These are phyloP conservation scores for Tetragnatha versicolor DNA, from an alignment of 1,140 invertebrate species.

Conservation along the genomic window DNA sequence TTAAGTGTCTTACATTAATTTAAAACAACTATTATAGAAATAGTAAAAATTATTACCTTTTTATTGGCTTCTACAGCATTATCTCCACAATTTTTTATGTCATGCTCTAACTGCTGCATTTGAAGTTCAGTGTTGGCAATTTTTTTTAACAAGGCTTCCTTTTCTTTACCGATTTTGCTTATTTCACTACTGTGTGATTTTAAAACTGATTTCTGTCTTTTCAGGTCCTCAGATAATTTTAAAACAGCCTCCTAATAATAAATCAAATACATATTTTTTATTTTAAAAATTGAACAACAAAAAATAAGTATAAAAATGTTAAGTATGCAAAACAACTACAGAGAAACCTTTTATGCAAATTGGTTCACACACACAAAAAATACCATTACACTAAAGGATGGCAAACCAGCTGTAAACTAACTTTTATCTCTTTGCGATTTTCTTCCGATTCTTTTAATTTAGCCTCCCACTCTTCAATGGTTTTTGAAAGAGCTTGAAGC, in stretches of 20 bases:
- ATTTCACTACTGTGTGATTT: constrained; percentile 80
- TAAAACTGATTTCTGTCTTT: constrained; percentile 78
- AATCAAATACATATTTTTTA: too few relatives aligned
- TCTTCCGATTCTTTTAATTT: constrained; percentile 67
- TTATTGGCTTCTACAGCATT: constrained; percentile 66
- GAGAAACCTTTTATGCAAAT: too few relatives aligned
- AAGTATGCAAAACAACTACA: too few relatives aligned
- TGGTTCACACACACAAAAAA: too few relatives aligned
- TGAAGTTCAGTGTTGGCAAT: constrained; percentile 73
- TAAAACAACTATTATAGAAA: too few relatives aligned
- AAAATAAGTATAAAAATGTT: too few relatives aligned
- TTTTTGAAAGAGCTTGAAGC: constrained; percentile 65
- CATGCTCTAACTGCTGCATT: constrained; percentile 81
- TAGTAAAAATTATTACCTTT: constrained; percentile 60
- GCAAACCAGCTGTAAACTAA: too few relatives aligned
- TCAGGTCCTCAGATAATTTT: constrained; percentile 71
- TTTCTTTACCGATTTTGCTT: constrained; percentile 72
- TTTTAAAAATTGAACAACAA: too few relatives aligned
- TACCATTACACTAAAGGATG: too few relatives aligned
- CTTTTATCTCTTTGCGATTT: constrained; percentile 66
- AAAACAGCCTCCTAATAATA: constrained; percentile 67
- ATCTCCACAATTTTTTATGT: constrained; percentile 65
- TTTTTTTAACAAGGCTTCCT: constrained; percentile 59
- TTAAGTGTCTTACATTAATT: too few relatives aligned
- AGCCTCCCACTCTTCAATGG: constrained; percentile 67